These are phyloP conservation scores for Odobenus rosmarus DNA, from an alignment of 2,113 vertebrate species.

Conservation along the genomic window DNA sequence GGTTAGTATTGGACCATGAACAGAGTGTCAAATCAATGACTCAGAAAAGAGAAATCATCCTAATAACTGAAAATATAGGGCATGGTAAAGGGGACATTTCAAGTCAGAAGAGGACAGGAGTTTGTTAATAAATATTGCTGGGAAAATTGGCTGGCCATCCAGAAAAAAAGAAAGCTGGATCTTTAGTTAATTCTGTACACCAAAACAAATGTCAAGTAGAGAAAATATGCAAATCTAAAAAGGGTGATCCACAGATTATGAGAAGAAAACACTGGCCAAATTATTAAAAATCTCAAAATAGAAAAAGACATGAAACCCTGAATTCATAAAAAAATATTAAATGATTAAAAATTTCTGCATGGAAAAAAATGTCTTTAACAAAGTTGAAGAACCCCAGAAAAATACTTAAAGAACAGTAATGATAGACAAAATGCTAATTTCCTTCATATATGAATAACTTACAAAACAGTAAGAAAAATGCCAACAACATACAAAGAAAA, in stretches of 20 bases:
- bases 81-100: not conserved
- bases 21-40: not conserved
- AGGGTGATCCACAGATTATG: not conserved
- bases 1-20: not conserved
- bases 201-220: not conserved
- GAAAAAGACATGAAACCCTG: not conserved
- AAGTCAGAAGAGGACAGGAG: not conserved
- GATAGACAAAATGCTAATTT: not conserved
- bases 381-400: not conserved
- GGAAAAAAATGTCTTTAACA: not conserved
- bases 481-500: not conserved
- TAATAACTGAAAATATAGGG: not conserved
- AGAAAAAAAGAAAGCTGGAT: not conserved
- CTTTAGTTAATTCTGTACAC: not conserved
- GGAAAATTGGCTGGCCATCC: not conserved
- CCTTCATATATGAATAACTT: not conserved
- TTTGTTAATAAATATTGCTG: not conserved
- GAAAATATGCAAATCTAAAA: not conserved
- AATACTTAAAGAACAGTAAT: not conserved
- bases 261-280: not conserved
- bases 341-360: not conserved
- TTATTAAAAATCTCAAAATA: not conserved
- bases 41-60: not conserved
- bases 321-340: slow-evolving; percentile 2
- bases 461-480: not conserved